Evolutionary conservation across 2,113 vertebrate species (phyloP), one percentile per base, ranked within the genome.

Genomic region (Bambusicola thoracicus): DNA sequence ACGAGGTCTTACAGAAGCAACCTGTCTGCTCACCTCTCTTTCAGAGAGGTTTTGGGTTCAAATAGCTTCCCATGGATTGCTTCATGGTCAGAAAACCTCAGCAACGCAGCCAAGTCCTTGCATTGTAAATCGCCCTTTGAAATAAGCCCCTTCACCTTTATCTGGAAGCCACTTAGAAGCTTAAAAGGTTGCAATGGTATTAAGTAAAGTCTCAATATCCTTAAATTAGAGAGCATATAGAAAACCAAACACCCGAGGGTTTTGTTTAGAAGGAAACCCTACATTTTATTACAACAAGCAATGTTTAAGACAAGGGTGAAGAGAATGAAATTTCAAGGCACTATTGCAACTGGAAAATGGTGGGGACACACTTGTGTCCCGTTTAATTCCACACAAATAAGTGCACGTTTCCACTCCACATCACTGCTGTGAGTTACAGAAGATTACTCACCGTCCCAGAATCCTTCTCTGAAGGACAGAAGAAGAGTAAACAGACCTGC

Each of bases 101-200:
- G 77, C 40, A 65, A 67, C 10, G 24, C n/a, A 40, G 61, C 48
- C 89, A 65, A 85, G 44, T 6, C 81, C 67, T 38, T 55, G 44
- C 66, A 69, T 84, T 90, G 88, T 66, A 87, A 94, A 91, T 76
- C 67, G 24, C 78, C n/a, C 41, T 79, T 79, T 61, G 77, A 92
- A 92, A 90, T 81, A 75, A 96, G 12, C 62, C 58, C 66, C 87
- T 93, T 80, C 81, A 93, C 87, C 92, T 93, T 87, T 59, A 41
- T 51, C 91, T 93, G 78, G 62, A 92, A 94, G 86, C 70, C 92
- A 93, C 86, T 87, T 87, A 89, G 44, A 93, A 91, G 92, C 94
- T 94, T 86, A 93, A 95, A 90, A 93, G 69, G 68, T 63, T 92
- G 76, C 69, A 84, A 68, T 4, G 81, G 67, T 25, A 93, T 93